Conservation (phyloP, 2,113 vertebrate species). For the Heterotilapia buettikoferi region DNA sequence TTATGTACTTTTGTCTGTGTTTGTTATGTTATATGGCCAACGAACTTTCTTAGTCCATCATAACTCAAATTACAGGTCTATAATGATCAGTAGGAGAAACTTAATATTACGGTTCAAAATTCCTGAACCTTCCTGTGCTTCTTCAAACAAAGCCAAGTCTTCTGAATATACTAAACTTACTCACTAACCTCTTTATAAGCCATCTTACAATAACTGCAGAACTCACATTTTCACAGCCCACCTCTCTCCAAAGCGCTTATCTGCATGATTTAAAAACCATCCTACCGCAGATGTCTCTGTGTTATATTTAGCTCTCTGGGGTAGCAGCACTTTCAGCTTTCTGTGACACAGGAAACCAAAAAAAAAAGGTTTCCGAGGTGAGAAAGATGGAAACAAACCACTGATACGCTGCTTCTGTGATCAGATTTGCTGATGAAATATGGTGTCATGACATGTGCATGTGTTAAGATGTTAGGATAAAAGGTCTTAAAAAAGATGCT, state of each 20-base stretch:
- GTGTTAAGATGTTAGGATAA: neutral
- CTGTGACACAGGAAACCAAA: conserved; percentile 11
- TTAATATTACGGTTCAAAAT: conserved; percentile 22
- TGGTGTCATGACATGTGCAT: neutral
- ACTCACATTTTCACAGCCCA: conserved; percentile 17
- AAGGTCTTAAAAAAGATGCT: neutral
- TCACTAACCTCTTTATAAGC: neutral
- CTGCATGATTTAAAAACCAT: conserved; percentile 34
- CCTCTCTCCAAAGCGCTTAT: conserved; percentile 20
- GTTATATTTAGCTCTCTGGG: conserved; percentile 50
- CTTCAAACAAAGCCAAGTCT: conserved; percentile 3
- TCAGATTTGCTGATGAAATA: neutral
- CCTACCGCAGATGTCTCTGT: conserved; percentile 20
- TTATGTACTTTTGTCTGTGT: conserved; percentile 2
- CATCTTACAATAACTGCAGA: neutral
- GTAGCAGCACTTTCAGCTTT: conserved; percentile 12
- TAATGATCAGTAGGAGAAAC: conserved; percentile 12
- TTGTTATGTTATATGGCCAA: neutral
- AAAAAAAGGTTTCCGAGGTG: conserved; percentile 23
- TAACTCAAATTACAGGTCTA: conserved; percentile 28
- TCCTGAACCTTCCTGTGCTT: neutral
- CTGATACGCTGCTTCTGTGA: neutral
- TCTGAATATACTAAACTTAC: neutral
- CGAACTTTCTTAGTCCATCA: neutral
- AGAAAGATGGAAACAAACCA: conserved; percentile 11